Evolutionary conservation across 2,888 invertebrate species (phyloP).

Genomic region (Oxystoma pomonae): DNA sequence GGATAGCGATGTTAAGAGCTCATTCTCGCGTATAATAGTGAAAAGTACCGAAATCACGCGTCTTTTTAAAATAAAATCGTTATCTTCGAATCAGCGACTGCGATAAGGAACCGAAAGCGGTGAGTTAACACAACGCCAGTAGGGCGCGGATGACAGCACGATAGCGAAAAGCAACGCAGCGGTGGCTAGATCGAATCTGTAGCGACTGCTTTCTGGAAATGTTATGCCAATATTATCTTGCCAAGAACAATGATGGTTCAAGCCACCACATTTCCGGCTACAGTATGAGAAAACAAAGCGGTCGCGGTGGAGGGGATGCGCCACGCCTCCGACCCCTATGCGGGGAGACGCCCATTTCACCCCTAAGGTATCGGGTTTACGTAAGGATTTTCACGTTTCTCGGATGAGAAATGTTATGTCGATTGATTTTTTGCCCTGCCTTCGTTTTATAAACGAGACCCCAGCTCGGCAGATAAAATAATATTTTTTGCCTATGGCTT

Average conservation of each 20-base stretch:
- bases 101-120: slow-evolving; percentile 13
- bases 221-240: slow-evolving; percentile 51
- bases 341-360: slow-evolving; percentile 44
- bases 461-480: slow-evolving; percentile 25
- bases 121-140: slow-evolving; percentile 16
- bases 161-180: slow-evolving; percentile 3
- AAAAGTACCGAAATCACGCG: slow-evolving; percentile 12
- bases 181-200: slow-evolving; percentile 31
- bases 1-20: slow-evolving; percentile 9
- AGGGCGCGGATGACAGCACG: slow-evolving; percentile 12
- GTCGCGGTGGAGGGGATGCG: slow-evolving; percentile 38
- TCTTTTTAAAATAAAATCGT: slow-evolving; percentile 26
- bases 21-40: neutral
- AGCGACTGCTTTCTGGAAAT: slow-evolving; percentile 42
- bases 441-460: slow-evolving; percentile 16
- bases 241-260: slow-evolving; percentile 51
- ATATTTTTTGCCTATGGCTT: slow-evolving; percentile 16
- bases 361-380: slow-evolving; percentile 41
- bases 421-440: slow-evolving; percentile 36
- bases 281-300: slow-evolving; percentile 49
- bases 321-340: slow-evolving; percentile 42
- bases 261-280: slow-evolving; percentile 50
- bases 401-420: slow-evolving; percentile 36
- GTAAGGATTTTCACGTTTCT: slow-evolving; percentile 42
- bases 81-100: slow-evolving; percentile 27